Evolutionary conservation across 1,140 invertebrate species (phyloP), one percentile per base, ranked within the genome.

Genomic region (Rhyzopertha dominica): DNA sequence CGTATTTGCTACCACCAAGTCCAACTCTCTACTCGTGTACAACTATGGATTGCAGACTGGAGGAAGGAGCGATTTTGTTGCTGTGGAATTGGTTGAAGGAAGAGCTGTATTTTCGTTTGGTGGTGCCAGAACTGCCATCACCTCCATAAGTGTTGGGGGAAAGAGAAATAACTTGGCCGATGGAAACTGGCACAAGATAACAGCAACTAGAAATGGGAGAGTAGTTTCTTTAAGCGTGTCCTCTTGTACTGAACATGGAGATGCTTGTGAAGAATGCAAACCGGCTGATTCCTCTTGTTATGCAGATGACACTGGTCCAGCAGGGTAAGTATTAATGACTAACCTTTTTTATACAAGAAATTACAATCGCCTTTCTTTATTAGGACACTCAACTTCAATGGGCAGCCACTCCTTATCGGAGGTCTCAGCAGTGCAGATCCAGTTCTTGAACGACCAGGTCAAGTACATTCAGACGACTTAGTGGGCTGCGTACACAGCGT

Each of bases 401-500:
- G 86, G 49, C 86, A 93, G 60, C 84, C 82, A 0, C 67, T 97
- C 31, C 74, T 86, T 17, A 76, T 97, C 46, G 93, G 92, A 19
- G 94, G 94, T 13, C 65, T 97, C 8, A 71, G 78, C 24, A 82
- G 81, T 34, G 84, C 91, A 0, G 85, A 92, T 67, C 82, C 88
- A 1, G 79, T 95, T 0, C 65, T 94, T 5, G 86, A 92, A 65
- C 75, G 88, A 39, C 85, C 87, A 0, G 90, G 87, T 1, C 90
- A 95, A 72, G 80, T 96, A 16, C 81, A 84, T 49, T 86, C 90
- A 0, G 90, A 95, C 60, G 92, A 96, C 65, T 82, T 96, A 36
- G 81, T 95, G 23, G 94, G 94, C 2, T 96, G 94, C 59, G 77
- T 96, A 37, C 88, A 95, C 56, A 90, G 88, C 49, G 82, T 95